Evolutionary conservation across 2,797 vertebrate genomes (phyloP), one percentile per base, ranked within the genome.

Genomic region (Coregonus ussuriensis): DNA sequence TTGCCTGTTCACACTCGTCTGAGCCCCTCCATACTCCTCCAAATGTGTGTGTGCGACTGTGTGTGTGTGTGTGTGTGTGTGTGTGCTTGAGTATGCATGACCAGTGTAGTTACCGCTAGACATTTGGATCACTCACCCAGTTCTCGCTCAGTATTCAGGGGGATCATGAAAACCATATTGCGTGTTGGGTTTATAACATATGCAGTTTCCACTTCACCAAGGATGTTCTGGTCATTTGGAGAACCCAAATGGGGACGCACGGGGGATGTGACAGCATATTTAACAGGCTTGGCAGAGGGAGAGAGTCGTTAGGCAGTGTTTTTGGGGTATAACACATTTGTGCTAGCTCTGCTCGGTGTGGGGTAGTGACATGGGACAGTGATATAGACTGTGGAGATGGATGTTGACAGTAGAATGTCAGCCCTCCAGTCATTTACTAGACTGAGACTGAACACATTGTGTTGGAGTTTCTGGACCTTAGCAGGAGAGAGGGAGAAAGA

Each of bases 331-430:
- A 91, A 91, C 88, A 93, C 89, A 91, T 89, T 89, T 89, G 91
- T 92, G 92, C 59, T 11, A 4, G 59, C 89, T 92, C 89, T 91
- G 91, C 89, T 90, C 91, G 86, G 89, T 82, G 92, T 91, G 77
- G 92, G 87, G 93, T 86, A 82, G 91, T 85, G 92, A 93, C 91
- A 92, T 81, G 91, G 91, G 90, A 91, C 92, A 92, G 89, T 25
- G 90, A 91, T 92, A 91, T 93, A 91, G 90, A 93, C 90, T 91
- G 89, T 90, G 91, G 90, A 88, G 85, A 87, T 75, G 88, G 85
- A 76, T 88, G 91, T 92, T 93, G 92, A 94, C 94, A 93, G 84
- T 94, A 92, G 92, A 94, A 93, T 93, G 93, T 91, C 92, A 93
- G 89, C 86, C 89, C 89, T 90, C 90, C 92, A 93, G 92, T 93